These are phyloP conservation scores for Ceyx cyanopectus DNA, from an alignment of 2,113 vertebrate genomes.

Conservation along the genomic window DNA sequence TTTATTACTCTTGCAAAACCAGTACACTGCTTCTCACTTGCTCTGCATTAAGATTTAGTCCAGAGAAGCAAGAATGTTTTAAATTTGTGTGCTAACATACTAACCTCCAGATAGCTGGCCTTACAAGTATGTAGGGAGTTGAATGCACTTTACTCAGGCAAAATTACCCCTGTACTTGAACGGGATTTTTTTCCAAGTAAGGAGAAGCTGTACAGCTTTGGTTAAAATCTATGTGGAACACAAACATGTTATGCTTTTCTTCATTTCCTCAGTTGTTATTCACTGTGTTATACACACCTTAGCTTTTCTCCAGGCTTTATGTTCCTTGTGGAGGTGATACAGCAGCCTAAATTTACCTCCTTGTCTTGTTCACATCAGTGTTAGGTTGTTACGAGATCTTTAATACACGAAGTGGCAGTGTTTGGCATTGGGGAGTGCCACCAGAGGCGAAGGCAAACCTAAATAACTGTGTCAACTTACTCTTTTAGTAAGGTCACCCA, in stretches of 20 bases:
- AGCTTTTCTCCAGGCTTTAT: background rate
- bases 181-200: background rate
- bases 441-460: background rate
- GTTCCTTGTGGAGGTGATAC: background rate
- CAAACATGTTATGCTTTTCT: background rate
- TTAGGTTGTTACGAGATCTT: background rate
- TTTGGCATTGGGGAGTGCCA: background rate
- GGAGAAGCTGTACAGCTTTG: background rate
- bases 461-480: background rate
- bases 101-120: background rate
- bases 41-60: background rate
- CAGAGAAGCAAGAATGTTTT: background rate
- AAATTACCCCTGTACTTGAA: background rate
- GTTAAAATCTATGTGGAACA: background rate
- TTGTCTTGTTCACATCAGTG: background rate
- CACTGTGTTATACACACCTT: background rate
- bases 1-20: constrained; percentile 40
- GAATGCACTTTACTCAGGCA: background rate
- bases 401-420: background rate
- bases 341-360: background rate
- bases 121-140: background rate
- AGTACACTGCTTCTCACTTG: constrained; percentile 30
- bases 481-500: background rate
- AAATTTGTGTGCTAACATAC: background rate
- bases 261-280: background rate